Evolutionary conservation across 1,140 invertebrate species (phyloP), one percentile per base, ranked within the genome.

Genomic region (Gerris buenoi): DNA sequence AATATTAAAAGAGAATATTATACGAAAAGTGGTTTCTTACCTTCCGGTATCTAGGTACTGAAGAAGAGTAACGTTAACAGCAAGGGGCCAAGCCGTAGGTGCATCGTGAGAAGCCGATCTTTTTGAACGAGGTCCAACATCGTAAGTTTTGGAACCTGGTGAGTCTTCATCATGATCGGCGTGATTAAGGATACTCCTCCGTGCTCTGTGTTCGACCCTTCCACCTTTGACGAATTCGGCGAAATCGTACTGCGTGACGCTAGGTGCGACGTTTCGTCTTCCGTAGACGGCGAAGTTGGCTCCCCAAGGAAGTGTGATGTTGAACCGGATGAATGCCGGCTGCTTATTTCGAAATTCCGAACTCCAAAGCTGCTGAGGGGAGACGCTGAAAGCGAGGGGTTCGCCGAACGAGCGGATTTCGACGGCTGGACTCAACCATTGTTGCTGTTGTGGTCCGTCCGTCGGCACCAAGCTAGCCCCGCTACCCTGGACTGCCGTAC

Each of bases 231-330:
- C 87, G 75, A 93, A 92, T 80, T 96, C 91, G 22, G 91, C 89
- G 76, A 97, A 95, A 76, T 97, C 94, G 76, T 96, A 95, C 76
- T 96, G 91, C 27, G 93, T 95, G 68, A 97, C 90, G 73, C 91
- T 93, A 0, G 95, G 94, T 0, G 90, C 89, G 25, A 92, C 88
- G 77, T 95, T 95, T 69, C 91, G 83, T 69, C 93, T 82, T 1
- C 92, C 92, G 78, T 94, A 97, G 65, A 97, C 89, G 27, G 93
- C 94, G 74, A 97, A 89, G 77, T 95, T 93, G 15, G 92, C 90
- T 71, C 89, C 88, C 85, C 89, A 89, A 0, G 92, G 90, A 70
- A 96, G 78, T 13, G 90, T 91, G 72, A 96, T 86, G 77, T 95
- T 95, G 75, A 97, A 84, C 67, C 89, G 68, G 71, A 95, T 88